Conservation (phyloP, 2,797 vertebrate genomes). For the Helarctos malayanus region DNA sequence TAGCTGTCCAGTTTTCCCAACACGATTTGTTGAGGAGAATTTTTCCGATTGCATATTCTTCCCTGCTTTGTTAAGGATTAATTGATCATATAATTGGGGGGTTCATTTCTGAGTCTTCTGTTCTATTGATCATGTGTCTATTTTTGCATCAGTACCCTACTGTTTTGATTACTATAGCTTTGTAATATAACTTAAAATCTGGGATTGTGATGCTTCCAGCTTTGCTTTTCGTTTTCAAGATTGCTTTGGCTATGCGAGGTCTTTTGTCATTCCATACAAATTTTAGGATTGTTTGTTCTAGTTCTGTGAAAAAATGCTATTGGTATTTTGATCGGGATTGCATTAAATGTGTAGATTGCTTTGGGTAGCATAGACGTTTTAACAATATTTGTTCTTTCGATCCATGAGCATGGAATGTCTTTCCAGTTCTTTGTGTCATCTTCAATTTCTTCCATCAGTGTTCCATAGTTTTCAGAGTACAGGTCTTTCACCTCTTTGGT, state of each 20-base stretch:
- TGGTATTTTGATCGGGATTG: neutral
- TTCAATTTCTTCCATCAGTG: neutral
- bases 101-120: neutral
- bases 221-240: neutral
- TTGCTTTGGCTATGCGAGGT: neutral
- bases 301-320: neutral
- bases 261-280: neutral
- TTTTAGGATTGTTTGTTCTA: neutral
- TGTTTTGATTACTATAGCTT: neutral
- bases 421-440: neutral
- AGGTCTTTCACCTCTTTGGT: neutral
- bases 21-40: neutral
- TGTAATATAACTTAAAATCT: neutral
- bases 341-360: neutral
- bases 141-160: neutral
- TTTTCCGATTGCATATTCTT: neutral
- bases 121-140: neutral
- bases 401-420: neutral
- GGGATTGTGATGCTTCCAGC: neutral
- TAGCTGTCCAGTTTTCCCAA: neutral
- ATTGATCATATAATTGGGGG: neutral
- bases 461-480: neutral
- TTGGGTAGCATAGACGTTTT: neutral
- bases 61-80: neutral
- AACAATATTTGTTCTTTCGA: neutral